Evolutionary conservation across 2,888 invertebrate genomes (phyloP).

Genomic region (Nesidiocoris tenuis): DNA sequence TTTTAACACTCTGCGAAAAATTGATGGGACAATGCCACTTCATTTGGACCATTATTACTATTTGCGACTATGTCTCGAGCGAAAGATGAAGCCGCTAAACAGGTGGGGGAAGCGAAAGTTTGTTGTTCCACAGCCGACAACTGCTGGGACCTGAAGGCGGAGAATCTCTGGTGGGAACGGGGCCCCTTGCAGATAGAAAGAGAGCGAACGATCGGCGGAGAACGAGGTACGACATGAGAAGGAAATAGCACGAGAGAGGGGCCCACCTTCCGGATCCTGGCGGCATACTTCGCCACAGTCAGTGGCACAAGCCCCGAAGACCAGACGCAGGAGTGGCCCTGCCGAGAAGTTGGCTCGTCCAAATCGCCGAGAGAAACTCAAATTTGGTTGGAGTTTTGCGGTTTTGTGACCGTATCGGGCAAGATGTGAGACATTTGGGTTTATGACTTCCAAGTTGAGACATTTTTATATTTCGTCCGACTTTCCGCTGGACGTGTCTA

Average conservation of each 20-base stretch:
- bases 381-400: no score
- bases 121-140: neutral
- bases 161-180: neutral
- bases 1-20: no score
- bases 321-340: constrained; percentile 19
- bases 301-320: constrained; percentile 12
- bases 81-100: neutral
- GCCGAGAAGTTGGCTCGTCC: neutral
- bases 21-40: no score
- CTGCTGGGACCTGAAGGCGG: no score
- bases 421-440: no score
- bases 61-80: neutral
- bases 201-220: neutral
- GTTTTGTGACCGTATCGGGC: no score
- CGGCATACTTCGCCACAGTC: constrained; percentile 3
- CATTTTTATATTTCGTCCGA: no score
- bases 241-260: neutral
- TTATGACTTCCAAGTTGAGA: no score
- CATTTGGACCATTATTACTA: no score
- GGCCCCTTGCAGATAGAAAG: neutral
- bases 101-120: neutral
- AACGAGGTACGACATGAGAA: neutral
- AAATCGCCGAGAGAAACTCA: neutral
- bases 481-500: no score
- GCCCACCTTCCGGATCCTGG: constrained; percentile 13